Conservation (phyloP, 2,113 vertebrate species). For the Lepisosteus osseus region DNA sequence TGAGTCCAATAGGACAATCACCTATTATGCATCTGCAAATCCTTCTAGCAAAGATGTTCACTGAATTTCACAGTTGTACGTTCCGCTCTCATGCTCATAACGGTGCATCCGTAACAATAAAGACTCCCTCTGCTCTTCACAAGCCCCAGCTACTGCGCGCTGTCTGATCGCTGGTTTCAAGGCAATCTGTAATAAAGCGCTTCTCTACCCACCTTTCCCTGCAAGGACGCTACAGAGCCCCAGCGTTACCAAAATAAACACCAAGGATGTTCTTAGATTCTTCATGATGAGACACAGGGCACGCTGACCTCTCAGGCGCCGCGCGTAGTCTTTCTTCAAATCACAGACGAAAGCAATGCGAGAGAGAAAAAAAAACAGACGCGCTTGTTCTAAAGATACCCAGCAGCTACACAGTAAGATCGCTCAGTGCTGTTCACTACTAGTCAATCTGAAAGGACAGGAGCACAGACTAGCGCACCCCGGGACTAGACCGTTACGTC, state of each 20-base stretch:
- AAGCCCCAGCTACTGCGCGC: constrained; percentile 7
- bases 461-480: constrained; percentile 50
- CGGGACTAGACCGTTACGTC: constrained; percentile 57
- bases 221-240: constrained; percentile 60
- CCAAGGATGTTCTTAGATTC: constrained; percentile 56
- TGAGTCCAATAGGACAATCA: no score
- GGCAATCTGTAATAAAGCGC: constrained; percentile 32
- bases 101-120: no score
- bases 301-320: constrained; percentile 35
- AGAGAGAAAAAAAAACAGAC: not conserved
- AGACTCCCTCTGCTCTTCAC: not conserved
- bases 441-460: constrained; percentile 39
- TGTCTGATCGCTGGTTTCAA: not conserved
- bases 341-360: not conserved
- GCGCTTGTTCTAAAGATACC: not conserved
- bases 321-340: not conserved
- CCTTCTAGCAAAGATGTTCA: no score
- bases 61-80: no score
- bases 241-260: constrained; percentile 51
- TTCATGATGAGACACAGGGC: constrained; percentile 35
- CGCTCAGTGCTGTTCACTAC: constrained; percentile 24
- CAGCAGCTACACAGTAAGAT: constrained; percentile 15
- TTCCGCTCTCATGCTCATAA: no score
- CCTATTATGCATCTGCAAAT: no score
- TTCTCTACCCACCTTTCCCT: constrained; percentile 60